Conservation (phyloP, 64 coral and sea anemone species). For the Porites lutea region DNA sequence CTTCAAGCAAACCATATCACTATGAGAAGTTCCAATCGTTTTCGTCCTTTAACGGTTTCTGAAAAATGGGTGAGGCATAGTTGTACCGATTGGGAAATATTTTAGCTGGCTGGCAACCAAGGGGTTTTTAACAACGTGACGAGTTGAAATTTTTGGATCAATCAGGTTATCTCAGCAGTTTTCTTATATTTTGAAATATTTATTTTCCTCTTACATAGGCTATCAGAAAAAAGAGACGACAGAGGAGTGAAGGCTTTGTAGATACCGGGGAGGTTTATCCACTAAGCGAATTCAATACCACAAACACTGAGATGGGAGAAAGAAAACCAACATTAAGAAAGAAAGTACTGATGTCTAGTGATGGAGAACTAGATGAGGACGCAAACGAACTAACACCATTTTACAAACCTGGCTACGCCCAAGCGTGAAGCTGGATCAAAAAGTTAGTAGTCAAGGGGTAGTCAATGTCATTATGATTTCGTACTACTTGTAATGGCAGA, state of each 20-base stretch:
- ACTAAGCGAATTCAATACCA: neutral
- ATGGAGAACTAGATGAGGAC: neutral
- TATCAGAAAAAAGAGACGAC: neutral
- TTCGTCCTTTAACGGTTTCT: too few relatives aligned
- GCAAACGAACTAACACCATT: constrained; percentile 8
- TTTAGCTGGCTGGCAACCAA: too few relatives aligned
- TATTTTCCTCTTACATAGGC: neutral
- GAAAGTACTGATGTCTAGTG: neutral
- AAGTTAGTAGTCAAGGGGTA: too few relatives aligned
- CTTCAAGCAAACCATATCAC: too few relatives aligned
- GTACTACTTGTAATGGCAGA: too few relatives aligned
- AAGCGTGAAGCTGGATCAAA: neutral
- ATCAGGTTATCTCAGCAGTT: too few relatives aligned
- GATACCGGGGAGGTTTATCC: neutral
- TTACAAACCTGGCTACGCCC: constrained; percentile 6
- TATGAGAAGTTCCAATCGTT: too few relatives aligned
- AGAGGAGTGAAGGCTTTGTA: neutral
- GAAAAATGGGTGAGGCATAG: too few relatives aligned
- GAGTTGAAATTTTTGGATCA: too few relatives aligned
- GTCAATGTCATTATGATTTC: too few relatives aligned
- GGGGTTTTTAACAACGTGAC: too few relatives aligned
- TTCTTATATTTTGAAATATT: neutral
- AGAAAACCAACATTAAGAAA: neutral
- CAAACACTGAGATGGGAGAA: constrained; percentile 6
- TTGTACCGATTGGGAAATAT: too few relatives aligned